phyloP scores from a whole-genome alignment of 2,888 invertebrate species.

The Polydrusus pterygomalis region DNA sequence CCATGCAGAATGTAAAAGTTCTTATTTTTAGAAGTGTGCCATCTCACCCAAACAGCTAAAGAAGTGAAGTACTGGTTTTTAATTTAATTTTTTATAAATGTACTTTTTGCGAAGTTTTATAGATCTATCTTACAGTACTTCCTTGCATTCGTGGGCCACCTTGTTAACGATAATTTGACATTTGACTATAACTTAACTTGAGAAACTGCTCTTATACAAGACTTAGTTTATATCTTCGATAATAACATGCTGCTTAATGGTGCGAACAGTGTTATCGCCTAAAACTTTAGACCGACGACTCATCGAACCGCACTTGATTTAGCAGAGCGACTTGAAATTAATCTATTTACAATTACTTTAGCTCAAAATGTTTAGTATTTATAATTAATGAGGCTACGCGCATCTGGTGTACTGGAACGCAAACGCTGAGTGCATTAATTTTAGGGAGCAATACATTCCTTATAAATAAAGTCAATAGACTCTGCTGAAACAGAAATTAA shows the following conservation, averaged over 20 bases:
- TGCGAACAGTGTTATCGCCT: constrained; percentile 26
- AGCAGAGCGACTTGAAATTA: constrained; percentile 22
- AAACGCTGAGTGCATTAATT: not conserved
- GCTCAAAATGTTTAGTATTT: constrained; percentile 11
- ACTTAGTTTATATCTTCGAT: constrained; percentile 1
- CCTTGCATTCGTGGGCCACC: too few species aligned
- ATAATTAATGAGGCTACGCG: constrained; percentile 3
- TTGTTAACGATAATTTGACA: not conserved
- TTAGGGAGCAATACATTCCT: constrained; percentile 1
- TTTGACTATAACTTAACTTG: not conserved
- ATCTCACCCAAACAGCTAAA: too few species aligned
- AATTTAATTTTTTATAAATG: too few species aligned
- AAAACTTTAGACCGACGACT: constrained; percentile 15
- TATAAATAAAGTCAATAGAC: constrained; percentile 8
- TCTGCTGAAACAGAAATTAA: not conserved
- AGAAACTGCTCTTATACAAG: constrained; percentile 1
- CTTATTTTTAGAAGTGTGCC: too few species aligned
- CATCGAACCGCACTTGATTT: constrained; percentile 38
- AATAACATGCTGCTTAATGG: constrained; percentile 20
- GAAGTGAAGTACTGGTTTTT: too few species aligned
- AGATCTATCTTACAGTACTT: too few species aligned
- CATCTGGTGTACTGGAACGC: constrained; percentile 2
- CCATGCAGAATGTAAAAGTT: too few species aligned
- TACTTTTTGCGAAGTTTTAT: too few species aligned
- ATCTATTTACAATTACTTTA: constrained; percentile 33